Base-by-base conservation (phyloP, 1,140 invertebrate species). In the Zaprionus nigranus region DNA sequence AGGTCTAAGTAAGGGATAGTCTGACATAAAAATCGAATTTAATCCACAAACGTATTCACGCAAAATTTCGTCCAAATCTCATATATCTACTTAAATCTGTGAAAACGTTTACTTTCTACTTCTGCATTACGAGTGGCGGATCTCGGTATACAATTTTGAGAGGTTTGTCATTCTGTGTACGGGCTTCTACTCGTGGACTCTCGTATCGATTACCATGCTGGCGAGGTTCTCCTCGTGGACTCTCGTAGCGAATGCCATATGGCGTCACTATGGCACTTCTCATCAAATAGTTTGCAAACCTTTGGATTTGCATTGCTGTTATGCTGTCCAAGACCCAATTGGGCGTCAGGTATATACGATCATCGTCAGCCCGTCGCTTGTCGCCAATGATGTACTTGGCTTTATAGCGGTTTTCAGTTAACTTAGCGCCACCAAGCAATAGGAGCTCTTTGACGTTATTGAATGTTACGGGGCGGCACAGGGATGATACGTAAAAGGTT, bases 281-380 rank as follows among this genome's bases (percentile, higher is more conserved):
- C 85, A 90, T 90, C 7, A 90, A 60, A 38, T 92, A 92, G 53
- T 78, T 92, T 1, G 72, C 62, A 49, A 92, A 81, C 24, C 72
- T 77, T 63, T 88, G 77, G 17, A 92, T 64, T 57, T 92, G 86
- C 86, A 91, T 92, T 17, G 80, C 60, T 1, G 78, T 79, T 28
- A 92, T 88, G 54, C 92, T 92, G 57, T 94, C 94, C 9, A 94
- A 79, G 1, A 94, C 81, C 94, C 94, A 94, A 11, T 83, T 86
- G 64, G 93, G 93, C 15, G 78, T 92, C 1, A 94, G 82, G 38
- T 93, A 93, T 3, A 90, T 66, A 20, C 92, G 90, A 12, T 91
- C 85, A 13, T 87, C 64, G 5, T 86, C 65, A 1, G 65, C 71
- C 2, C 75, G 70, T 13, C 88, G 76, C n/a, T 83, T 87, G 57